A percentile compares a stretch with the other conserved stretches of the same genome.
phyloP scores from a whole-genome alignment of 2,797 vertebrate genomes.

The Bufotes viridis region DNA sequence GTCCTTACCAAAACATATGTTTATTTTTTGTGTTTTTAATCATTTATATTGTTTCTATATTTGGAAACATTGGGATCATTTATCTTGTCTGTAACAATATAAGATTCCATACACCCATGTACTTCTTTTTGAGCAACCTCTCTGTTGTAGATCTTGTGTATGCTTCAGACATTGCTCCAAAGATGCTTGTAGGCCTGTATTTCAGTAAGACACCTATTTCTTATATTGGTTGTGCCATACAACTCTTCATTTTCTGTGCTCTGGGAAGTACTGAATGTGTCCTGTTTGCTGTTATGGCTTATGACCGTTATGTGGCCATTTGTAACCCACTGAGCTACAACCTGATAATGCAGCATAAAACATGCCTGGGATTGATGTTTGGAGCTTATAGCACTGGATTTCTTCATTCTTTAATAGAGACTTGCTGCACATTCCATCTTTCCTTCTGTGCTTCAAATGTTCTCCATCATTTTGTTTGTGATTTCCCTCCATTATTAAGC shows the following conservation, averaged over 20 bases:
- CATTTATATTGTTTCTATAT: slow-evolving; percentile 25
- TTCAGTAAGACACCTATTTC: slow-evolving; percentile 5
- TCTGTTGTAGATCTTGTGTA: slow-evolving; percentile 38
- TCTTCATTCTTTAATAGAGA: slow-evolving; percentile 45
- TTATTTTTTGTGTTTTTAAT: slow-evolving; percentile 30
- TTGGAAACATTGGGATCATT: slow-evolving; percentile 36
- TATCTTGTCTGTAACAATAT: slow-evolving; percentile 42
- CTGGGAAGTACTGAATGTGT: slow-evolving; percentile 49
- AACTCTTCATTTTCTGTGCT: slow-evolving; percentile 41
- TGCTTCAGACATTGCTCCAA: slow-evolving; percentile 31
- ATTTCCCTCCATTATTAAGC: slow-evolving; percentile 46
- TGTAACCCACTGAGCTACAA: slow-evolving; percentile 46
- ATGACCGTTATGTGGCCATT: slow-evolving; percentile 48
- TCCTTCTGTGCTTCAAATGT: slow-evolving; percentile 47
- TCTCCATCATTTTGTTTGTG: slow-evolving; percentile 54
- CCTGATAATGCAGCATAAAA: slow-evolving; percentile 17
- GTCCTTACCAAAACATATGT: not conserved
- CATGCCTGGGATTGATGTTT: slow-evolving; percentile 9
- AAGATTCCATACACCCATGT: slow-evolving; percentile 59
- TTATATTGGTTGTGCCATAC: slow-evolving; percentile 22
- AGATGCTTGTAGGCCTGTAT: slow-evolving; percentile 16
- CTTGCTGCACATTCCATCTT: slow-evolving; percentile 32
- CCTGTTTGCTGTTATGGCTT: slow-evolving; percentile 53
- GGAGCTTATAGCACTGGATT: slow-evolving; percentile 22
- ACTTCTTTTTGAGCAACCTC: slow-evolving; percentile 45